These are phyloP conservation scores for Galaxias olidus DNA, from an alignment of 2,797 vertebrate species.

Conservation along the genomic window DNA sequence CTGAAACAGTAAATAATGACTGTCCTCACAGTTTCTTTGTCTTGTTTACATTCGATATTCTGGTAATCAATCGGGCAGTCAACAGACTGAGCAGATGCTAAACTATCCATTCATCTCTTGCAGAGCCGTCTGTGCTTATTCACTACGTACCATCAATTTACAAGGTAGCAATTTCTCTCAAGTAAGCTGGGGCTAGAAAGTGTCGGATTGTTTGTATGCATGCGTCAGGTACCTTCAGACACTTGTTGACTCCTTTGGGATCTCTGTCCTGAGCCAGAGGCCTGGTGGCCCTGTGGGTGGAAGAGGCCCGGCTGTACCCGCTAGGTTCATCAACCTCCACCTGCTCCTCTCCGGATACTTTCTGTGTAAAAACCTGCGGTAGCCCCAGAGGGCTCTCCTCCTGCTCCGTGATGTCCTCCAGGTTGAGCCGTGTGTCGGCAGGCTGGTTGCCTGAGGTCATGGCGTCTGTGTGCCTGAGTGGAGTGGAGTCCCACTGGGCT, in stretches of 20 bases:
- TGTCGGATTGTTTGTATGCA: slow-evolving; percentile 3
- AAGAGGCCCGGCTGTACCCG: slow-evolving; percentile 14
- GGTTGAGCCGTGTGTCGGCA: slow-evolving; percentile 24
- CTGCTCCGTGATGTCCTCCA: slow-evolving; percentile 43
- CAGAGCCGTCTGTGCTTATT: not conserved
- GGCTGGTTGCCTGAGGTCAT: slow-evolving; percentile 16
- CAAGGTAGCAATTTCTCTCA: too few relatives aligned
- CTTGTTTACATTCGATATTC: not conserved
- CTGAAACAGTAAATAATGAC: too few relatives aligned
- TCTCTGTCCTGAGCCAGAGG: slow-evolving; percentile 49
- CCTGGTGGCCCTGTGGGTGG: slow-evolving; percentile 11
- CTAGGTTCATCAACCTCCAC: slow-evolving; percentile 34
- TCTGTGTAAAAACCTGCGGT: not conserved
- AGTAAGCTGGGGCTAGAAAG: too few relatives aligned
- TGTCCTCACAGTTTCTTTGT: too few relatives aligned
- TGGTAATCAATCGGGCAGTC: not conserved
- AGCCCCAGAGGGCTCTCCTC: slow-evolving; percentile 16
- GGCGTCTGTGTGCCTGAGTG: slow-evolving; percentile 11
- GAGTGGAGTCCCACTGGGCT: slow-evolving; percentile 10
- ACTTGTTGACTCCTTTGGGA: slow-evolving; percentile 53
- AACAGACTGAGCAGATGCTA: not conserved
- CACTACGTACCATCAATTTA: not conserved
- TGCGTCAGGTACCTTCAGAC: slow-evolving; percentile 55
- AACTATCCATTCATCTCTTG: not conserved
- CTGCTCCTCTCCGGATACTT: slow-evolving; percentile 18